phyloP scores from a whole-genome alignment of 1,140 invertebrate genomes.

The Leptinotarsa lineolata region DNA sequence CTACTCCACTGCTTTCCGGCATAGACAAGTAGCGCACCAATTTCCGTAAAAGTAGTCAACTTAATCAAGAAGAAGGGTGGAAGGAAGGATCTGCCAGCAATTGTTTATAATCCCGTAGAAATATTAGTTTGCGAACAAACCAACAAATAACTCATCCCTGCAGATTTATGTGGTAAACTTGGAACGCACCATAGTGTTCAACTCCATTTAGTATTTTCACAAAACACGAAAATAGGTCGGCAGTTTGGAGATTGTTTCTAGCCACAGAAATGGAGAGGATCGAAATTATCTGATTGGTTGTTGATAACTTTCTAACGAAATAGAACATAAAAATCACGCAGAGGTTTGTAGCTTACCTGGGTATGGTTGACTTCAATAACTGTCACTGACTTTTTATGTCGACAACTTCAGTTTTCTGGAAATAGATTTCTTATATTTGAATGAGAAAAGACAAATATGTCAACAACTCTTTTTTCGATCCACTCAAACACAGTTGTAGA shows the following conservation, averaged over 20 bases:
- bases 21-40: conserved; percentile 8
- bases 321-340: too few relatives aligned
- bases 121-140: conserved; percentile 22
- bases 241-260: not conserved
- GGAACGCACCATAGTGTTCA: conserved; percentile 18
- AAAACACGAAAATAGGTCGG: conserved; percentile 8
- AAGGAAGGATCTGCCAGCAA: conserved; percentile 13
- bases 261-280: not conserved
- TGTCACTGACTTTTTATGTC: too few relatives aligned
- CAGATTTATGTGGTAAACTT: conserved; percentile 20
- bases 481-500: too few relatives aligned
- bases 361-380: too few relatives aligned
- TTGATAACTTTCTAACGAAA: too few relatives aligned
- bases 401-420: too few relatives aligned
- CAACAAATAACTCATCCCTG: conserved; percentile 22
- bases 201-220: conserved; percentile 7
- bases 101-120: conserved; percentile 24
- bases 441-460: too few relatives aligned
- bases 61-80: conserved; percentile 21
- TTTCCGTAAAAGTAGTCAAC: conserved; percentile 17
- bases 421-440: too few relatives aligned
- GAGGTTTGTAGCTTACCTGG: too few relatives aligned
- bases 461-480: too few relatives aligned
- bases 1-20: not conserved
- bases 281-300: too few relatives aligned